Conservation (phyloP, 2,888 invertebrate species). For the Fragum sueziense region DNA sequence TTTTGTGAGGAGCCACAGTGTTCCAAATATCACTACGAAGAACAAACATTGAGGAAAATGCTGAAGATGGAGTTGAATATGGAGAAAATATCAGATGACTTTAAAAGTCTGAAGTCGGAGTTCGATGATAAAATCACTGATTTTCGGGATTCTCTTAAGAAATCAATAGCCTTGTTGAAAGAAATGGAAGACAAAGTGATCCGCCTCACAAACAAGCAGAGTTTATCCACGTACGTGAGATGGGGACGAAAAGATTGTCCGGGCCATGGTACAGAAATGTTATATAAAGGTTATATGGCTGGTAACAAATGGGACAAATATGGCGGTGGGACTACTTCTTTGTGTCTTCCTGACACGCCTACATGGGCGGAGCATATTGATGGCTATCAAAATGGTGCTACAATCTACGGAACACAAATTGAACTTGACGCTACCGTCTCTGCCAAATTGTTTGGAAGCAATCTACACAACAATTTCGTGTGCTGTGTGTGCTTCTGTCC, state of each 20-base stretch:
- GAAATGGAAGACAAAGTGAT: too few relatives aligned
- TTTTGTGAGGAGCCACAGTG: constrained; percentile 8
- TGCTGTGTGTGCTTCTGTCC: constrained; percentile 21
- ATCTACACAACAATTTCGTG: constrained; percentile 23
- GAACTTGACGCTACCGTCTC: constrained; percentile 4
- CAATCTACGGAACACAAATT: neutral
- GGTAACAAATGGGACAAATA: neutral
- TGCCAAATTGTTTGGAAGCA: constrained; percentile 6
- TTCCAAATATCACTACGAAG: constrained; percentile 10
- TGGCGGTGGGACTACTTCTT: constrained; percentile 19
- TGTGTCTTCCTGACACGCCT: constrained; percentile 25
- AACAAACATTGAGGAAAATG: constrained; percentile 5
- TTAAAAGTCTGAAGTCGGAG: neutral
- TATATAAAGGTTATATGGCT: neutral
- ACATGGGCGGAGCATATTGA: constrained; percentile 23
- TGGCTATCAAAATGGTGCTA: constrained; percentile 10
- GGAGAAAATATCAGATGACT: neutral
- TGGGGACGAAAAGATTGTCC: constrained; percentile 1
- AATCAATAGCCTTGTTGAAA: too few relatives aligned
- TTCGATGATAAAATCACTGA: neutral
- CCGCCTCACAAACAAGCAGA: too few relatives aligned
- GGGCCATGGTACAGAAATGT: neutral
- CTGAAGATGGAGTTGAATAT: constrained; percentile 2
- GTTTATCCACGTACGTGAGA: neutral
- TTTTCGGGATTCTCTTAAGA: too few relatives aligned